Evolutionary conservation across 2,888 invertebrate genomes (phyloP).

Genomic region (Latheticus oryzae): DNA sequence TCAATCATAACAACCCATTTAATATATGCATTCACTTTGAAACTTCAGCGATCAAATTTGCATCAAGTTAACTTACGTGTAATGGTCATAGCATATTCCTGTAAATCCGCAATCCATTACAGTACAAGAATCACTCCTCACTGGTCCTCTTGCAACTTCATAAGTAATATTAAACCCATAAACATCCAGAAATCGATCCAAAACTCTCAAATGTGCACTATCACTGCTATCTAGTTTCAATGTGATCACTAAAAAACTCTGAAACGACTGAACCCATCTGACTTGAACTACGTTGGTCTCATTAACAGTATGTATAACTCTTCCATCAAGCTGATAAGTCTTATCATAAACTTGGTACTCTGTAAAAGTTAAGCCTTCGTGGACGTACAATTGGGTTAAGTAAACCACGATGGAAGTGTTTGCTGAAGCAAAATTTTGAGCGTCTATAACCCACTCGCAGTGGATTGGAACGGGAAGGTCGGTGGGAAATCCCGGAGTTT

Average conservation of each 20-base stretch:
- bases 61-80: constrained; percentile 74
- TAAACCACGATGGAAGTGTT: constrained; percentile 86
- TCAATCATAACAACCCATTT: too few species aligned
- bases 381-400: constrained; percentile 88
- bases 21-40: too few species aligned
- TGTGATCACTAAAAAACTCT: constrained; percentile 83
- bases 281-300: constrained; percentile 77
- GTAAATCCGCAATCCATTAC: constrained; percentile 85
- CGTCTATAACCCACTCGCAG: constrained; percentile 90
- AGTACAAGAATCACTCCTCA: constrained; percentile 76
- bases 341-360: constrained; percentile 57
- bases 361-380: constrained; percentile 72
- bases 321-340: constrained; percentile 64
- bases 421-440: constrained; percentile 68
- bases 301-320: constrained; percentile 75
- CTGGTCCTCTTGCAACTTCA: constrained; percentile 74
- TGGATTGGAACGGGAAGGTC: constrained; percentile 84
- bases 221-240: constrained; percentile 79
- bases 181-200: constrained; percentile 83
- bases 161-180: constrained; percentile 95
- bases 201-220: constrained; percentile 85
- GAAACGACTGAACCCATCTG: constrained; percentile 72
- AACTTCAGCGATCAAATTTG: too few species aligned
- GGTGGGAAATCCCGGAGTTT: constrained; percentile 88
- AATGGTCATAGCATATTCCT: constrained; percentile 86